Evolutionary conservation across 2,888 invertebrate genomes (phyloP).

Genomic region (Leptinotarsa peninsularis): DNA sequence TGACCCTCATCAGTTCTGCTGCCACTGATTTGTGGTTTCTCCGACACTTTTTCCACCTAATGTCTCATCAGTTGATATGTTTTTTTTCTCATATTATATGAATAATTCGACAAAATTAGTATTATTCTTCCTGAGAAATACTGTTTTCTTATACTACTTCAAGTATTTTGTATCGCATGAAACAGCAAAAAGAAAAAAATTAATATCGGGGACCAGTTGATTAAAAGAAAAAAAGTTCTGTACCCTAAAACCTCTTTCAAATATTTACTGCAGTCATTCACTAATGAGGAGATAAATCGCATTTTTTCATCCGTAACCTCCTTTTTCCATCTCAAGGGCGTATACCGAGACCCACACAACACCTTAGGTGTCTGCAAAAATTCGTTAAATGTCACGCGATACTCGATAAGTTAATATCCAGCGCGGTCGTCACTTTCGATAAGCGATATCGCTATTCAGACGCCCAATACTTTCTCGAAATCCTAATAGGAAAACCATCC

Average conservation of each 20-base stretch:
- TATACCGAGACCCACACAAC: conserved; percentile 49
- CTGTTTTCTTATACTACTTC: too few species aligned
- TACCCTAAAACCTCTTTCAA: not conserved
- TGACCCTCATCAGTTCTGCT: too few species aligned
- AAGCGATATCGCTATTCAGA: conserved; percentile 41
- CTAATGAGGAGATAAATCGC: not conserved
- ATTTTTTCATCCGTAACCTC: not conserved
- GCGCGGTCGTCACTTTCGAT: conserved; percentile 46
- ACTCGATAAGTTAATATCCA: conserved; percentile 54
- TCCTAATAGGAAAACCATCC: conserved; percentile 5
- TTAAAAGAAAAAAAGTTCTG: not conserved
- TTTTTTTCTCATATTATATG: too few species aligned
- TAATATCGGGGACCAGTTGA: not conserved
- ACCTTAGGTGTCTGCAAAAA: conserved; percentile 49
- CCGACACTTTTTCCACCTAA: too few species aligned
- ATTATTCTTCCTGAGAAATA: too few species aligned
- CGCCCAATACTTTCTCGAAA: conserved; percentile 17
- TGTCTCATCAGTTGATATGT: too few species aligned
- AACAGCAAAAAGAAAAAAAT: too few species aligned
- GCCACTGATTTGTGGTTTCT: too few species aligned
- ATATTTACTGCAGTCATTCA: not conserved
- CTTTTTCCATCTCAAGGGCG: conserved; percentile 32
- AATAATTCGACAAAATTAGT: too few species aligned
- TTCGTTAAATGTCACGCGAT: conserved; percentile 46
- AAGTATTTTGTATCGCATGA: too few species aligned